A percentile compares a stretch with the other conserved stretches of the same genome.
phyloP scores from a whole-genome alignment of 2,888 invertebrate species.

The Deroplatys truncata region DNA sequence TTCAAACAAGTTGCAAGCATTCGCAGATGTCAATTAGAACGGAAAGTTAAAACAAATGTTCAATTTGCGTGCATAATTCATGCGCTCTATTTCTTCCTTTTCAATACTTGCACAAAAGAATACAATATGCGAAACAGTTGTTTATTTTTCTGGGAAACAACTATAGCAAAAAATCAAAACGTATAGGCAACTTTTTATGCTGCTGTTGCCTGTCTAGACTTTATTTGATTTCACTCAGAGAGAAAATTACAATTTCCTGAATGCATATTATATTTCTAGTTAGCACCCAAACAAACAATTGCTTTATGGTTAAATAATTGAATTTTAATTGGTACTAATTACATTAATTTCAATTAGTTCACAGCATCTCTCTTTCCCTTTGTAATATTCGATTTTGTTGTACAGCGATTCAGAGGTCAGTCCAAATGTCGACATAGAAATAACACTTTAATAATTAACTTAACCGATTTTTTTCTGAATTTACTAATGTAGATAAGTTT shows the following conservation, averaged over 20 bases:
- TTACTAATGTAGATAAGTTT: too few species aligned
- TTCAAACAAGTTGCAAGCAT: neutral
- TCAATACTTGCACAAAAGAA: neutral
- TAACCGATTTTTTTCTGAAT: too few species aligned
- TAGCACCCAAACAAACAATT: neutral
- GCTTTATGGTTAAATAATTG: neutral
- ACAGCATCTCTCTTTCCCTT: too few species aligned
- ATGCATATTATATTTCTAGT: too few species aligned
- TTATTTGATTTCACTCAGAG: neutral
- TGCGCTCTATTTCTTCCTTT: neutral
- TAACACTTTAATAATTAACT: too few species aligned
- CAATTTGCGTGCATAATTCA: neutral
- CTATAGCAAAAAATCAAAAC: neutral
- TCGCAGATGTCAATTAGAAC: neutral
- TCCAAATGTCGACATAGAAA: too few species aligned
- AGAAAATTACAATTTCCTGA: neutral
- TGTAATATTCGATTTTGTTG: too few species aligned
- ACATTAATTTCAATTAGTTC: neutral
- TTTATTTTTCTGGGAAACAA: neutral
- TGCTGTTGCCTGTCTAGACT: neutral
- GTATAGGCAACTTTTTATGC: neutral
- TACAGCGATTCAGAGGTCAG: too few species aligned
- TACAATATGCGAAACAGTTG: neutral
- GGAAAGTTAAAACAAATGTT: neutral
- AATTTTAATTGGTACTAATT: neutral